Evolutionary conservation across 1,140 invertebrate species (phyloP), one percentile per base, ranked within the genome.

Genomic region (Trachymyrmex septentrionalis): DNA sequence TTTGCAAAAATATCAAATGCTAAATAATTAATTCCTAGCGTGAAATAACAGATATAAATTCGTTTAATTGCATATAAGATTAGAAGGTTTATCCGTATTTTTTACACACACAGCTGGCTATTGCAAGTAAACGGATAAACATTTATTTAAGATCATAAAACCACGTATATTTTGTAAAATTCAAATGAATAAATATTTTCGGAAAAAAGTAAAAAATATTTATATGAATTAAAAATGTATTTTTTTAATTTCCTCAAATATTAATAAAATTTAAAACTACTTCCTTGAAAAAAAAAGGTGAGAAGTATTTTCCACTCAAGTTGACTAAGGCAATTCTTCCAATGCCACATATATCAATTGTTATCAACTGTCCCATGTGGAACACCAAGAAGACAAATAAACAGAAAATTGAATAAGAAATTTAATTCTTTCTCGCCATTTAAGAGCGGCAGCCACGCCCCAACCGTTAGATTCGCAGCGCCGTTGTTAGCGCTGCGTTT

Each of bases 401-500:
- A 21, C 7, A 38, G 38, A 34, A 16, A n/a, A 12, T 0, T 1
- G 48, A 81, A 21, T 24, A 67, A 14, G 64, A 50, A 69, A 55
- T 57, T 57, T 14, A 34, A 53, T 24, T 2, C 34, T 38, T 81
- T 57, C 21, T 38, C 30, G 19, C 5, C 10, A 80, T 30, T 30
- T 38, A 30, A 44, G 21, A 27, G 59, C 57, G 86, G 87, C 66
- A 66, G 82, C 91, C 91, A 92, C 91, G 86, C 91, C 91, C 91
- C 87, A 88, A 66, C 75, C 76, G 86, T 92, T 92, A 91, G 87
- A 91, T 91, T 88, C 86, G 77, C 88, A 48, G 24, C 66, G 38
- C 50, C 85, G 53, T 84, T 57, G 67, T 86, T 66, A 77, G 50
- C 69, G 48, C 16, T 86, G 21, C 73, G 21, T 77, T 64, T 86